Conservation (phyloP, 2,113 vertebrate species). For the Sarotherodon lohbergeri region DNA sequence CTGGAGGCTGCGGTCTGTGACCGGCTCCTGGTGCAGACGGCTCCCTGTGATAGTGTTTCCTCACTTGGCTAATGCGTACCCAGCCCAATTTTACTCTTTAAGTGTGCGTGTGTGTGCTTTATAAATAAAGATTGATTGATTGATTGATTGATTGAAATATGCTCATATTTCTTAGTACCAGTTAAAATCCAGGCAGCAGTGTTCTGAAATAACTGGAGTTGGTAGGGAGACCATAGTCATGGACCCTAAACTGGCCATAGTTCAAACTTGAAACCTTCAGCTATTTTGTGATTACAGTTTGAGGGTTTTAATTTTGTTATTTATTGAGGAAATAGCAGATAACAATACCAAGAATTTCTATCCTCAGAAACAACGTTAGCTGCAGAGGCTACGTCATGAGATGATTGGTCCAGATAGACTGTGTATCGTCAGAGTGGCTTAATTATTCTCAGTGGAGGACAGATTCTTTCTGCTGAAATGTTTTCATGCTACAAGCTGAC, state of each 20-base stretch:
- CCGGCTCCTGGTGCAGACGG: too few species aligned
- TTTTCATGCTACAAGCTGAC: not conserved
- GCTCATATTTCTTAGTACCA: not conserved
- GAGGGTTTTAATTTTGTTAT: not conserved
- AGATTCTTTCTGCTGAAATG: not conserved
- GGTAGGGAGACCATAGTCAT: not conserved
- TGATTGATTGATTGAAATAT: not conserved
- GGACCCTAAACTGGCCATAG: not conserved
- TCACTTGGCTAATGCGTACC: too few species aligned
- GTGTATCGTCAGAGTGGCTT: not conserved
- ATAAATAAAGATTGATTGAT: too few species aligned
- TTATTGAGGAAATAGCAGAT: not conserved
- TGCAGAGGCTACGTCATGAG: not conserved
- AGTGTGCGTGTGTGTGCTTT: too few species aligned
- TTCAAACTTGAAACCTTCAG: not conserved
- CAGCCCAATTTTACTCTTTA: too few species aligned
- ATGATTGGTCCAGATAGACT: not conserved
- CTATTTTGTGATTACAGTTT: not conserved
- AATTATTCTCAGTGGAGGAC: not conserved
- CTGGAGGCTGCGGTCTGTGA: too few species aligned
- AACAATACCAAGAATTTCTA: not conserved
- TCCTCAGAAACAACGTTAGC: not conserved
- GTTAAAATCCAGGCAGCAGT: not conserved
- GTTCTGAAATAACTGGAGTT: not conserved
- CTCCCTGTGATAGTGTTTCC: too few species aligned